Evolutionary conservation across 2,797 vertebrate genomes (phyloP), one percentile per base, ranked within the genome.

Genomic region (Crocidura indochinensis): DNA sequence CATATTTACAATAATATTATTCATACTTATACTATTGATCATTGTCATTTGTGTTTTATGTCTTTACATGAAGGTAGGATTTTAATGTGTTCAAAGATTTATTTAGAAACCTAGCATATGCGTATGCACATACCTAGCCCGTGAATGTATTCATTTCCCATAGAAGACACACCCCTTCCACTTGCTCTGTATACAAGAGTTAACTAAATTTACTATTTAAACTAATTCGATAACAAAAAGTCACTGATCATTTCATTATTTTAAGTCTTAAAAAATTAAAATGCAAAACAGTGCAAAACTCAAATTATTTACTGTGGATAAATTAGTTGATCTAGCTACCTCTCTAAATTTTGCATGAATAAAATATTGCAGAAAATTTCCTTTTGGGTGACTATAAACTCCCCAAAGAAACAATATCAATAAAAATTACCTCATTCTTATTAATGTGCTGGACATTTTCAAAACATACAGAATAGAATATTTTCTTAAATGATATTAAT

Each of bases 231-330:
- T 62, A n/a, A 86, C 64, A 86, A 84, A 94, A 84, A 87, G 68
- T 71, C 69, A 85, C 78, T 87, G 76, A 95, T 86, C 60, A 95
- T 93, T 94, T 94, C 92, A 93, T 92, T 73, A 84, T 6, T 92
- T 69, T 67, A 19, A 17, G 20, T 74, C 87, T 95, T 89, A 93
- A 89, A 94, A 65, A 31, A 91, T 95, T 93, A 94, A 94, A 91
- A 94, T 95, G 92, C 89, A 92, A 94, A 88, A 89, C 84, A 88
- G 84, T 84, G 91, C 51, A 86, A 93, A 92, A 53, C 94, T 91
- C 92, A 91, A 92, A 96, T 96, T 89, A 94, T 95, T 95, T 96
- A 96, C 88, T 92, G 93, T 53, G 80, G 56, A 94, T 90, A 96
- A 79, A 95, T 90, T 92, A 92, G 92, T 92, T 71, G 90, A 94